Evolutionary conservation across 2,888 invertebrate species (phyloP).

Genomic region (Pimpla rufipes): DNA sequence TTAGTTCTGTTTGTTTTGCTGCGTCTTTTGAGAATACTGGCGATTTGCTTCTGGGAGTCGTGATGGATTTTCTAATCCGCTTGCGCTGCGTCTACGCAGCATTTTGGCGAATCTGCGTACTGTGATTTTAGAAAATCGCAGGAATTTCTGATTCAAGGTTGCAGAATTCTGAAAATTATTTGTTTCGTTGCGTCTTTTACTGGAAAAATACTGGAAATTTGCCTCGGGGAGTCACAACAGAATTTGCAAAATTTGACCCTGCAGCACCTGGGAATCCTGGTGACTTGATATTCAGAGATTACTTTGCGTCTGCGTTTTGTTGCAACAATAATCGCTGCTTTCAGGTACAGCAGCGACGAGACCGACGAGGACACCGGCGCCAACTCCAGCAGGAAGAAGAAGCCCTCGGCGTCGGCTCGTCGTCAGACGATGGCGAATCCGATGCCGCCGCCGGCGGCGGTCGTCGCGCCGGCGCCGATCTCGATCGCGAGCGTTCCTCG

Average conservation of each 20-base stretch:
- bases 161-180: too few species aligned
- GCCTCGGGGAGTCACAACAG: too few species aligned
- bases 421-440: slow-evolving; percentile 84
- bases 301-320: not conserved
- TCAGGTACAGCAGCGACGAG: slow-evolving; percentile 86
- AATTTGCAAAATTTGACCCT: too few species aligned
- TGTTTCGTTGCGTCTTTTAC: not conserved
- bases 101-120: too few species aligned
- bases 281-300: too few species aligned
- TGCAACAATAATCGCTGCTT: not conserved
- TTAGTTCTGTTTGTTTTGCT: not conserved
- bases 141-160: too few species aligned
- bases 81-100: too few species aligned
- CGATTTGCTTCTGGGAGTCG: too few species aligned
- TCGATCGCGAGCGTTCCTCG: slow-evolving; percentile 68
- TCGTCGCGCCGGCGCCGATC: slow-evolving; percentile 63
- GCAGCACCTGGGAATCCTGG: too few species aligned
- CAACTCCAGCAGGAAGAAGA: slow-evolving; percentile 85
- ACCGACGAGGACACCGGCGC: slow-evolving; percentile 83
- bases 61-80: too few species aligned
- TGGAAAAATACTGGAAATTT: too few species aligned
- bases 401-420: slow-evolving; percentile 85
- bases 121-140: too few species aligned
- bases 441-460: slow-evolving; percentile 81
- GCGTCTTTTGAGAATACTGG: not conserved